Base-by-base conservation (phyloP, 2,113 vertebrate species). In the Oxyura jamaicensis region DNA sequence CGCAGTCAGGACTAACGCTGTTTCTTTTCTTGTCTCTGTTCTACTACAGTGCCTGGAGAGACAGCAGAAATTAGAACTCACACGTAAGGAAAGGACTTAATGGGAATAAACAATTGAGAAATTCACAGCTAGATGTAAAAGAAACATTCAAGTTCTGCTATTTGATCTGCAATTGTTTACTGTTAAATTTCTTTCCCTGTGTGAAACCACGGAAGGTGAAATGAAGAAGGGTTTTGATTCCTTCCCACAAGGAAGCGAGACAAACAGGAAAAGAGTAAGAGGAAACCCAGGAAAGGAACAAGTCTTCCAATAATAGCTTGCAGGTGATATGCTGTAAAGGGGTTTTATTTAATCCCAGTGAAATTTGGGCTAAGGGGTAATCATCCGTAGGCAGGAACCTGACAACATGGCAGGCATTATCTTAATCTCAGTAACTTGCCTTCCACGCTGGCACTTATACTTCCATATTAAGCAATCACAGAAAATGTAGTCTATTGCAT, bases 371-470 rank as follows among this genome's bases (percentile, higher is more conserved):
- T 84, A 55, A 48, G 58, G 31, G 18, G 55, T 19, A 62, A 66
- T 90, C 56, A n/a, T 6, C 72, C 36, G 63, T 6, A 73, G 46
- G 5, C 31, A 48, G 36, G 69, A 66, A 33, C 67, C 74, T 91
- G 92, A 93, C 82, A 84, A 9, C 75, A 56, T 4, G 22, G 86
- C 92, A 62, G 28, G 86, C 92, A 62, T 72, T 91, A 88, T 87
- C 92, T 93, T 76, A 91, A 95, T 65, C 89, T 42, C 39, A 63
- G 85, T 50, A 41, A 85, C 81, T 89, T 25, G 23, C 62, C 44
- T 73, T 96, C 95, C 95, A 87, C 31, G 82, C 93, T 95, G 95
- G 94, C 93, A 95, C 78, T 55, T 46, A 8, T 15, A 73, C 69
- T 36, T 90, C 50, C 59, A 28, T 2, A 11, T 89, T 46, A 81